Conservation (phyloP, 2,888 invertebrate species). For the Eristalis intricaria region DNA sequence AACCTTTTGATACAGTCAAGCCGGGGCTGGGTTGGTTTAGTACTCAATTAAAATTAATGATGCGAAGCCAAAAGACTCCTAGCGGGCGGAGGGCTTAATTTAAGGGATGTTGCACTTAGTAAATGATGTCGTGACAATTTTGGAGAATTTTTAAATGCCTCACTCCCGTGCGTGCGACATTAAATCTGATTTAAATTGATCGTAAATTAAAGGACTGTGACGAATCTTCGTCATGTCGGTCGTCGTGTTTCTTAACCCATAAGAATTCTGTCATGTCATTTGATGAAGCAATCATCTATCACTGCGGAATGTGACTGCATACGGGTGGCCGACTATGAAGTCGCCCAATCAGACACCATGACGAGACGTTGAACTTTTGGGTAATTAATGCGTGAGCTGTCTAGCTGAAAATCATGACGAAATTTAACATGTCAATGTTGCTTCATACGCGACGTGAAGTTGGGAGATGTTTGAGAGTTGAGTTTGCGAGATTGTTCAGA, state of each 20-base stretch:
- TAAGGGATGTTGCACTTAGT: slow-evolving; percentile 30
- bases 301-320: neutral
- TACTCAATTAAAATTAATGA: slow-evolving; percentile 61
- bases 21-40: slow-evolving; percentile 3
- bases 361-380: neutral
- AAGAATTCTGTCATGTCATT: neutral
- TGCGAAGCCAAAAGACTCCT: neutral
- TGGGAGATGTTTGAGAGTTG: too few relatives aligned
- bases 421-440: too few relatives aligned
- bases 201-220: slow-evolving; percentile 9
- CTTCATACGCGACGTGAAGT: too few relatives aligned
- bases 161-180: neutral
- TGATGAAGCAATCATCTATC: neutral
- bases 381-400: neutral
- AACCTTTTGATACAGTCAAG: slow-evolving; percentile 4
- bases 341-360: neutral
- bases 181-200: slow-evolving; percentile 17
- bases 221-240: neutral
- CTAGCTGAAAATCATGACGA: neutral
- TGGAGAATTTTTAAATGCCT: neutral
- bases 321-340: neutral
- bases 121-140: slow-evolving; percentile 11
- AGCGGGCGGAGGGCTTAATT: slow-evolving; percentile 1
- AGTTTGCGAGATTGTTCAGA: too few relatives aligned
- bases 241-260: neutral